Conservation (phyloP, 2,888 invertebrate genomes). For the Ectemnius continuus region DNA sequence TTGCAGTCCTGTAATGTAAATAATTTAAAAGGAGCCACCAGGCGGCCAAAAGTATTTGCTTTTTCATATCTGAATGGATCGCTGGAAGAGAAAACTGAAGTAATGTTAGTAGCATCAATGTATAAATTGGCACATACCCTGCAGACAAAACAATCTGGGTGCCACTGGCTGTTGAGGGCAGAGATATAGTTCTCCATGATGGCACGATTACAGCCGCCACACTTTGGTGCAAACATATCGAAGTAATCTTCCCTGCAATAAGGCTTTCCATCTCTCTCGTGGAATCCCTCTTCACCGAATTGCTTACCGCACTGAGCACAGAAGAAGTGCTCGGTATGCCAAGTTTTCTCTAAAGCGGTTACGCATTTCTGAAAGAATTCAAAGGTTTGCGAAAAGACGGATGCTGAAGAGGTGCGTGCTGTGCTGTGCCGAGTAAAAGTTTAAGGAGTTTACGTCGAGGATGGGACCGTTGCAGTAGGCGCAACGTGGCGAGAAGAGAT, state of each 20-base stretch:
- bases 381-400: neutral
- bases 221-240: conserved; percentile 98
- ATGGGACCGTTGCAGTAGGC: conserved; percentile 99
- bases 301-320: conserved; percentile 98
- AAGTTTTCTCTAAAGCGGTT: conserved; percentile 97
- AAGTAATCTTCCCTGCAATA: conserved; percentile 98
- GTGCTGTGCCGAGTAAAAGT: too few species aligned
- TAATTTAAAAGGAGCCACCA: neutral
- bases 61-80: neutral
- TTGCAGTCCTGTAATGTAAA: conserved; percentile 89
- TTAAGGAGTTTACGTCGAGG: conserved; percentile 88
- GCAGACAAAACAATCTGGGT: conserved; percentile 99
- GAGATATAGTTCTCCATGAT: conserved; percentile 99
- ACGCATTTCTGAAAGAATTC: conserved; percentile 92
- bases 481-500: conserved; percentile 98
- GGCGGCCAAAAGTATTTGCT: too few species aligned
- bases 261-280: conserved; percentile 96
- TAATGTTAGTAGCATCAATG: neutral
- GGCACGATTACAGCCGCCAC: conserved; percentile 96
- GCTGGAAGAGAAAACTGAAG: conserved; percentile 10
- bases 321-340: conserved; percentile 99
- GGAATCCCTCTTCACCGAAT: conserved; percentile 98
- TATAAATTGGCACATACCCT: conserved; percentile 83
- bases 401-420: too few species aligned
- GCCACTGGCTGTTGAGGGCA: conserved; percentile 98